Evolutionary conservation across 2,797 vertebrate species (phyloP), one percentile per base, ranked within the genome.

Genomic region (Sylvia borin): DNA sequence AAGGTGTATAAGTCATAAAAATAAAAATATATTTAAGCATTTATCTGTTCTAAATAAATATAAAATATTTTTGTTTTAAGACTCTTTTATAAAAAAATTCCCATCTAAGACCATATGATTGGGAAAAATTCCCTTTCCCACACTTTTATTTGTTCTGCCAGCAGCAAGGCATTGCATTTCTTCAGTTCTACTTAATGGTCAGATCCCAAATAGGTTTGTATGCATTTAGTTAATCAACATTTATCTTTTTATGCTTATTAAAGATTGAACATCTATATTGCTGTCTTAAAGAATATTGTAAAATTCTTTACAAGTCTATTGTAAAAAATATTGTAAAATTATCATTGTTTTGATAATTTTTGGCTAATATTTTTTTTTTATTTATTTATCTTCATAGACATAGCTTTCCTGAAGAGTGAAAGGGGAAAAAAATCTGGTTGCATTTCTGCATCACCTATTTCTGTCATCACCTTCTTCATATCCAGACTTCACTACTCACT

Each of bases 351-450:
- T 78, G 13, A 22, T 38, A 55, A 62, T 51, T 51, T 68, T 8
- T 60, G 11, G 1, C 7, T 70, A 72, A 21, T 82, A 51, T 36
- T 24, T 78, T 4, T 1, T 80, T 85, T 74, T 73, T 36, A 17
- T 67, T 57, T 83, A 26, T 57, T 71, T 77, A 16, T 92, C 45
- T 92, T 77, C 51, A 70, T 31, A 54, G 22, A 25, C 9, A 58
- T 2, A 50, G 11, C 14, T 72, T 60, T 88, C 14, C 11, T 73
- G 26, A 54, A 31, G 10, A 68, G 32, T 13, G 5, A 16, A 66
- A 20, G 6, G 14, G 2, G 2, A 0, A 24, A 54, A 58, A 50
- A 50, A n/a, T 6, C 4, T 50, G 3, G 6, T 72, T 76, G 4
- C 19, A 38, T 73, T 78, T 90, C 60, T 82, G 6, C 25, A 38